Conservation (phyloP, 2,888 invertebrate genomes). For the Macrostomum cliftonense region DNA sequence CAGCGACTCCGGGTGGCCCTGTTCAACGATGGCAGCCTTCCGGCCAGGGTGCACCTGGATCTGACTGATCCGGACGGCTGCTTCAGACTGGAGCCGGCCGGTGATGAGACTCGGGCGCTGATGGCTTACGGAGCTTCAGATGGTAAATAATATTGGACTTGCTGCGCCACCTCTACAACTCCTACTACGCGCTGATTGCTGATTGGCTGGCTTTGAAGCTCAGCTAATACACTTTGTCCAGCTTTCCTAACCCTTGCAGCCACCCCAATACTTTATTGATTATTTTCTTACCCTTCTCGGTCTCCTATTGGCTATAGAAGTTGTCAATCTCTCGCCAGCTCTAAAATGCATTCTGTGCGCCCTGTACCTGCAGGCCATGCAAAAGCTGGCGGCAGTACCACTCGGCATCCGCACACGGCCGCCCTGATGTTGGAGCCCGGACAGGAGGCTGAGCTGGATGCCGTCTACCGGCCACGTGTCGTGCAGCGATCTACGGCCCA, state of each 20-base stretch:
- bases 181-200: too few relatives aligned
- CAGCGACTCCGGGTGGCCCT: constrained; percentile 28
- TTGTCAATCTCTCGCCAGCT: too few relatives aligned
- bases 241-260: too few relatives aligned
- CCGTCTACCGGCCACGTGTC: constrained; percentile 22
- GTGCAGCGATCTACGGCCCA: constrained; percentile 29
- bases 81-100: constrained; percentile 23
- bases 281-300: too few relatives aligned
- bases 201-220: too few relatives aligned
- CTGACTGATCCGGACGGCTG: constrained; percentile 30
- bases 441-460: constrained; percentile 26
- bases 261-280: too few relatives aligned
- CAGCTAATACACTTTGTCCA: too few relatives aligned
- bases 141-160: too few relatives aligned
- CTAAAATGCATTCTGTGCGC: too few relatives aligned
- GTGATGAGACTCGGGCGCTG: constrained; percentile 19
- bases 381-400: background rate
- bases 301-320: too few relatives aligned
- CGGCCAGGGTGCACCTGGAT: constrained; percentile 36
- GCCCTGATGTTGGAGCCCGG: constrained; percentile 28
- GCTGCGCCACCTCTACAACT: too few relatives aligned
- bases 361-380: background rate
- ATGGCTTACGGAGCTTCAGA: constrained; percentile 17
- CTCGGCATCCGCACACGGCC: constrained; percentile 26
- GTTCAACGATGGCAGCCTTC: constrained; percentile 33